These are phyloP conservation scores for Oeneis ivallda DNA, from an alignment of 2,888 invertebrate species.

Conservation along the genomic window DNA sequence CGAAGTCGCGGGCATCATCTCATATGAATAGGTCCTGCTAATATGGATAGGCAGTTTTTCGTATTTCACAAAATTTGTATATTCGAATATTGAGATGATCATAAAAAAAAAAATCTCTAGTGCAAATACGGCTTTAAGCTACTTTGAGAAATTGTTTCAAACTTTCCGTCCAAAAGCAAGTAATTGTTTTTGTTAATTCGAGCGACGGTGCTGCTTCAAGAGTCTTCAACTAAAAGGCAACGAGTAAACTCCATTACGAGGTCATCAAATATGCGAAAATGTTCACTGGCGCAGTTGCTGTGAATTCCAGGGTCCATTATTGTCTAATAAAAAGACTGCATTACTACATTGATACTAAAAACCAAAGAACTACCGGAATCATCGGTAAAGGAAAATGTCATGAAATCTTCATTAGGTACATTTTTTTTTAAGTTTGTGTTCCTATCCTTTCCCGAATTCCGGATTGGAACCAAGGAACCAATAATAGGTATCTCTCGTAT, in stretches of 20 bases:
- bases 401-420: too few species aligned
- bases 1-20: too few species aligned
- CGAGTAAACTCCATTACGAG: slow-evolving; percentile 41
- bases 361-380: background rate
- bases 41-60: too few species aligned
- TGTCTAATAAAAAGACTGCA: slow-evolving; percentile 37
- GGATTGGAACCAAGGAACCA: too few species aligned
- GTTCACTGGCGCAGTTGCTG: slow-evolving; percentile 32
- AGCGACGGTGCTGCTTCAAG: slow-evolving; percentile 34
- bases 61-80: too few species aligned
- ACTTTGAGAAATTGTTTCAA: background rate
- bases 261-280: slow-evolving; percentile 41
- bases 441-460: too few species aligned
- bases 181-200: slow-evolving; percentile 38
- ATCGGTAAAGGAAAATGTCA: too few species aligned
- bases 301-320: slow-evolving; percentile 31
- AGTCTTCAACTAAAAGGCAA: slow-evolving; percentile 34
- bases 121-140: background rate
- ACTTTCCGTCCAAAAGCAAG: background rate
- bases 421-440: too few species aligned
- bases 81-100: too few species aligned
- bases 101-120: too few species aligned
- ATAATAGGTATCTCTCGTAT: too few species aligned
- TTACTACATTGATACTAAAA: background rate
- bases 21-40: too few species aligned